These are phyloP conservation scores for Drosophila seclusa DNA, from an alignment of 2,888 invertebrate species.

Conservation along the genomic window DNA sequence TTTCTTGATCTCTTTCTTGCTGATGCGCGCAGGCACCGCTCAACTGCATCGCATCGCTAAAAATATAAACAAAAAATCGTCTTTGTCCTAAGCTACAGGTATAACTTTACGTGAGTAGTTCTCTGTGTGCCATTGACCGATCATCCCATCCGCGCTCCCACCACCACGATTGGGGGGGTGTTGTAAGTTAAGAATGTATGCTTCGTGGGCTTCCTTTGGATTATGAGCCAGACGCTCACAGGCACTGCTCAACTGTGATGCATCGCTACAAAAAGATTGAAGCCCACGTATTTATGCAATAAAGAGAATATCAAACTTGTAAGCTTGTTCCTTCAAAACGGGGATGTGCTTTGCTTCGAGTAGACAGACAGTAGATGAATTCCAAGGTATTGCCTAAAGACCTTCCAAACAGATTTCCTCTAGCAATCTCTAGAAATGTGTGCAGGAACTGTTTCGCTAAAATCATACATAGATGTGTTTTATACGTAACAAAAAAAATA, in stretches of 20 bases:
- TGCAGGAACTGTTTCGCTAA: constrained; percentile 61
- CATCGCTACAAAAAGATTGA: constrained; percentile 68
- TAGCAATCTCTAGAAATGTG: constrained; percentile 49
- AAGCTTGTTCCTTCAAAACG: constrained; percentile 54
- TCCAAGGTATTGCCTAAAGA: constrained; percentile 30
- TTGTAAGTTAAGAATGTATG: constrained; percentile 7
- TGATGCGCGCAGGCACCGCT: constrained; percentile 58
- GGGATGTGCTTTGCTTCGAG: constrained; percentile 6
- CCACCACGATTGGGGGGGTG: background rate
- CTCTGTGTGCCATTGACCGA: constrained; percentile 2
- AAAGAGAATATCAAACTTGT: constrained; percentile 60
- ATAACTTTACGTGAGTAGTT: constrained; percentile 33
- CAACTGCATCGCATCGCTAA: constrained; percentile 63
- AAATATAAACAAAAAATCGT: constrained; percentile 60
- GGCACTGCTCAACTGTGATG: constrained; percentile 77
- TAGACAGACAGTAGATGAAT: constrained; percentile 12
- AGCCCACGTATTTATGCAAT: constrained; percentile 51
- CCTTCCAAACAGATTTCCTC: constrained; percentile 25
- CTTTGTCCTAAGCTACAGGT: constrained; percentile 51
- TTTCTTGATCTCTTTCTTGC: constrained; percentile 38
- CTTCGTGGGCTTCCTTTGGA: constrained; percentile 21
- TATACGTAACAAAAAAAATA: constrained; percentile 26
- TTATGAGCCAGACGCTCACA: constrained; percentile 57
- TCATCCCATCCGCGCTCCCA: constrained; percentile 23
- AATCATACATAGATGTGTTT: constrained; percentile 23